Conservation (phyloP, 2,797 vertebrate genomes). For the Amniataba percoides region DNA sequence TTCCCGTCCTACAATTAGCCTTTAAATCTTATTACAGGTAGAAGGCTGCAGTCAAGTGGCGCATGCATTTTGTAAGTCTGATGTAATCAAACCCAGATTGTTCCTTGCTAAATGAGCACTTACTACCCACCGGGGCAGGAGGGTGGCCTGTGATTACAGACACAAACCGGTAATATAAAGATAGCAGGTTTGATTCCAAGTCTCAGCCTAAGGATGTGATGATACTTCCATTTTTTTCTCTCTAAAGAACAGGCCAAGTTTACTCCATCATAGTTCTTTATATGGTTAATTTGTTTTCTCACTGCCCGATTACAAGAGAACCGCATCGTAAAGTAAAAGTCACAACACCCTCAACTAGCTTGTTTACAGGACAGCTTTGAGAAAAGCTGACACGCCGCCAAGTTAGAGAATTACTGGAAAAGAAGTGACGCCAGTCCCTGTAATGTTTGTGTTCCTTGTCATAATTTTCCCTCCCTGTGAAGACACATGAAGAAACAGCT, state of each 20-base stretch:
- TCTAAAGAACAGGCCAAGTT: neutral
- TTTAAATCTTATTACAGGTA: slow-evolving; percentile 50
- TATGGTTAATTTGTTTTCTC: slow-evolving; percentile 14
- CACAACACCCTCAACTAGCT: neutral
- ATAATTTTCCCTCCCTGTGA: neutral
- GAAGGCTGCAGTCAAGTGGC: slow-evolving; percentile 16
- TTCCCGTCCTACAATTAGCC: slow-evolving; percentile 52
- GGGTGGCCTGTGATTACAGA: slow-evolving; percentile 55
- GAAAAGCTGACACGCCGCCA: slow-evolving; percentile 5
- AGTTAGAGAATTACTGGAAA: slow-evolving; percentile 26
- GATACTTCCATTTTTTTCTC: neutral
- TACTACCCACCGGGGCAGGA: slow-evolving; percentile 28
- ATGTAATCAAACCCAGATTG: slow-evolving; percentile 70
- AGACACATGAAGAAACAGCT: slow-evolving; percentile 19
- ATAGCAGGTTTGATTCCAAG: slow-evolving; percentile 6
- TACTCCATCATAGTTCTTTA: neutral
- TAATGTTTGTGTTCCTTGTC: neutral
- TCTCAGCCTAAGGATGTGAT: neutral
- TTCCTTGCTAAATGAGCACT: slow-evolving; percentile 49
- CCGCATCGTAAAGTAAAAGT: slow-evolving; percentile 22
- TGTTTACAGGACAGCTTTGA: slow-evolving; percentile 13
- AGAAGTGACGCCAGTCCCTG: slow-evolving; percentile 18
- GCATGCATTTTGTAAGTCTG: slow-evolving; percentile 27
- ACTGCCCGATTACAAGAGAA: slow-evolving; percentile 15
- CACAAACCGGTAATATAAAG: slow-evolving; percentile 5